Evolutionary conservation across 2,888 invertebrate species (phyloP), one percentile per base, ranked within the genome.

Genomic region (Plagodis dolabraria): DNA sequence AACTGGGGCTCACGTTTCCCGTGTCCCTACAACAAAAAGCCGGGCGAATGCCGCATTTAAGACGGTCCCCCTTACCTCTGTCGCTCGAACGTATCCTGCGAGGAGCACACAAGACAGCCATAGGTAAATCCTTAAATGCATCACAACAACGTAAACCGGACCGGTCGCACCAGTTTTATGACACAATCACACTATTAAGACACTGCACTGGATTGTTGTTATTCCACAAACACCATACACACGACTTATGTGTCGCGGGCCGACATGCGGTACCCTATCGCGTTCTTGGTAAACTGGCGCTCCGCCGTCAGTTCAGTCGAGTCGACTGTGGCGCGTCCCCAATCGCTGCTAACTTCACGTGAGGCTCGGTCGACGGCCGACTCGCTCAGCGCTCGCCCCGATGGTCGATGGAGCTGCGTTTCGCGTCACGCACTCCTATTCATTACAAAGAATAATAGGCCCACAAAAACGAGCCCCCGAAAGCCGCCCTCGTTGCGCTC

Each of bases 41-140:
- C 89, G 86, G 85, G 77, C 77, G 75, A 87, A 82, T 83, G 86
- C 86, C 86, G 89, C 83, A 83, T 86, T 86, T 84, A 89, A 90
- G 89, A 89, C 86, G 85, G 84, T 82, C 85, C 86, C 88, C 93
- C 94, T 95, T 94, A 96, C 96, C 95, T 95, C 95, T 93, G 94
- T 94, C 90, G 95, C 95, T 93, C 95, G 94, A 91, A 95, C 95
- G 93, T 95, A 95, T 94, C 95, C 95, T 87, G 94, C 91, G 86
- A 95, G 94, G 94, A 95, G 93, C 92, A 95, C 94, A 94, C 94
- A 94, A 93, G 94, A 94, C 93, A 95, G 92, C 94, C 95, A 93
- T 93, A 95, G 92, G 87, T 94, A 94, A 95, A 95, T 95, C 95
- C 95, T 95, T 88, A 95, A 95, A 94, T 95, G 94, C 96, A 96